phyloP scores from a whole-genome alignment of 2,113 vertebrate species.

The Platichthys stellatus region DNA sequence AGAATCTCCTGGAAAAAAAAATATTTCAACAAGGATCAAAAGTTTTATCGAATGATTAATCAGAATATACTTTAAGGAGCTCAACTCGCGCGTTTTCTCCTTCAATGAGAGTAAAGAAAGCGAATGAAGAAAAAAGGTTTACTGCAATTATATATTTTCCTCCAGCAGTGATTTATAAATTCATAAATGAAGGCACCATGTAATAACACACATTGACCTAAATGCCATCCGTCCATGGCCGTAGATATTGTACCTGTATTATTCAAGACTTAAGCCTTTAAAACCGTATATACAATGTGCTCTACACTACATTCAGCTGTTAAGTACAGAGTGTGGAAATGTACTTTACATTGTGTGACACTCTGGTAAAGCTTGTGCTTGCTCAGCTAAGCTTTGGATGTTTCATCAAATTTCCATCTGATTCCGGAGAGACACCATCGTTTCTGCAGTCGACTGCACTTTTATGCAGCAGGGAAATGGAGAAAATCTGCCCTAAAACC shows the following conservation, averaged over 20 bases:
- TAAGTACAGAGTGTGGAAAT: conserved; percentile 75
- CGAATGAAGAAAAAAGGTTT: conserved; percentile 5
- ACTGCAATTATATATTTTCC: conserved; percentile 2
- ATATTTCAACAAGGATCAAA: no score
- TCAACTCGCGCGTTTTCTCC: no score
- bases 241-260: conserved; percentile 64
- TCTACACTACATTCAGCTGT: conserved; percentile 70
- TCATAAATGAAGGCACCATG: conserved; percentile 33
- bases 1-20: not conserved
- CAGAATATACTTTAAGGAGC: not conserved
- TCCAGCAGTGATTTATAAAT: conserved; percentile 11
- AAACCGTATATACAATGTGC: conserved; percentile 67
- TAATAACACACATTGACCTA: conserved; percentile 51
- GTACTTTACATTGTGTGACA: conserved; percentile 77
- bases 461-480: conserved; percentile 35
- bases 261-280: conserved; percentile 71
- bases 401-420: conserved; percentile 77
- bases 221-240: conserved; percentile 45
- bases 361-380: conserved; percentile 73
- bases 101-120: not conserved
- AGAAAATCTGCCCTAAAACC: conserved; percentile 67
- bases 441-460: conserved; percentile 75
- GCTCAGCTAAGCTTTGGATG: conserved; percentile 78
- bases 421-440: conserved; percentile 70
- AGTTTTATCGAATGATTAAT: no score